Evolutionary conservation across 2,888 invertebrate genomes (phyloP), one percentile per base, ranked within the genome.

Genomic region (Nomada goodeniana): DNA sequence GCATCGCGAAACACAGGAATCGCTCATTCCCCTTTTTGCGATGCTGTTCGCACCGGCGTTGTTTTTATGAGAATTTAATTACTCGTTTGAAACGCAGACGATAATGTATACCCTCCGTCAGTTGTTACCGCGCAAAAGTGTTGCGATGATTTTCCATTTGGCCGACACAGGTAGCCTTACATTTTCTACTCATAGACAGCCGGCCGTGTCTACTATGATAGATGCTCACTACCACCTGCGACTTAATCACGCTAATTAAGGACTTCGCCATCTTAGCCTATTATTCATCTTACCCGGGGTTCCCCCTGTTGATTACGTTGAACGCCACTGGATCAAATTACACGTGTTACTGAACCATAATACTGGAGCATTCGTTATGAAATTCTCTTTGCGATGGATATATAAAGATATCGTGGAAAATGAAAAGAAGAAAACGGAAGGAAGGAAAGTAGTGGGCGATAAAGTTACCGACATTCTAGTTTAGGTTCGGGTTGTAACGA

Each of bases 231-330:
- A 80, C 80, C 80, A 75, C 80, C 78, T 85, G 84, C 64, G 71
- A 79, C 68, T 83, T 81, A 85, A 84, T 84, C 85, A 84, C 84
- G 63, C 76, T 85, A 83, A 85, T 85, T 85, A 84, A 85, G 84
- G 71, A 76, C 73, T 76, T 78, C 76, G 81, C 81, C 77, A 79
- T 84, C 84, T 81, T 81, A 76, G 65, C 55, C 84, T 84, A 82
- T 83, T 83, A 84, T 76, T 84, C 83, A 84, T 77, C 79, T 70
- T 65, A 44, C 67, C 61, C 75, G 23, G 23, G 20, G 55, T 60
- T 70, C 29, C 76, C 79, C 72, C 79, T 72, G 59, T 69, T 60
- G 53, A 57, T 75, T 64, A 72, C 72, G 63, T 61, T 76, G 71
- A 53, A 29, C 61, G 64, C 55, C 63, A 69, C 74, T 72, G 83